Conservation (phyloP, 2,888 invertebrate genomes). For the Pristionchus maxplancki region DNA sequence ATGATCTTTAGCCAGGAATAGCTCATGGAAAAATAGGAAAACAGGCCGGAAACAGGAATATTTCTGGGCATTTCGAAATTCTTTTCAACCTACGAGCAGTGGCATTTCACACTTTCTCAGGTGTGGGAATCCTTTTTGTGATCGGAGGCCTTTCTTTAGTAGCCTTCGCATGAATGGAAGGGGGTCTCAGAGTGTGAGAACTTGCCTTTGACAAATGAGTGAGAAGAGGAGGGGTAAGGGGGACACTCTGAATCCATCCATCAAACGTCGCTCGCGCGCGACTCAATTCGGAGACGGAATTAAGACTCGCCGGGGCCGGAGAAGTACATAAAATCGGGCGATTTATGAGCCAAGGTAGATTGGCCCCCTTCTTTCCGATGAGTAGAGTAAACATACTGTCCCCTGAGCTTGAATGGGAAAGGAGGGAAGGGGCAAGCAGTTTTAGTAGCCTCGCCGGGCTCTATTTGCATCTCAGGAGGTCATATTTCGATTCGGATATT, state of each 20-base stretch:
- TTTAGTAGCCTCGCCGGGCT: constrained; percentile 16
- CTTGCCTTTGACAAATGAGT: constrained; percentile 45
- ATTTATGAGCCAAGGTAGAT: constrained; percentile 11
- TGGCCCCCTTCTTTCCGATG: background rate
- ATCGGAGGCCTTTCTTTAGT: background rate
- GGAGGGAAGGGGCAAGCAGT: background rate
- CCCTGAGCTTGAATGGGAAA: background rate
- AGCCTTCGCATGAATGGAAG: constrained; percentile 5
- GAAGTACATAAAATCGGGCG: background rate
- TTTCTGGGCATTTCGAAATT: background rate
- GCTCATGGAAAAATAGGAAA: background rate
- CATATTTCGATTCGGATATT: constrained; percentile 43
- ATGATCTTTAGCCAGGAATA: background rate
- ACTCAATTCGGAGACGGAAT: constrained; percentile 1
- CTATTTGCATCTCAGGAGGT: constrained; percentile 47
- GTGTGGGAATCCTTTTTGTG: constrained; percentile 27
- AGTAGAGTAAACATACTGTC: constrained; percentile 25
- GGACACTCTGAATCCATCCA: constrained; percentile 24
- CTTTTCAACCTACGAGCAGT: background rate
- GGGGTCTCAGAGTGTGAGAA: constrained; percentile 45
- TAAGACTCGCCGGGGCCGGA: background rate
- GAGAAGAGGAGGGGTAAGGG: background rate
- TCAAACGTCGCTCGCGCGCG: background rate
- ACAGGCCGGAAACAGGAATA: background rate
- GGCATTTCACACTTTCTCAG: constrained; percentile 1